Evolutionary conservation across 2,888 invertebrate species (phyloP).

Genomic region (Xestia rhomboidea): DNA sequence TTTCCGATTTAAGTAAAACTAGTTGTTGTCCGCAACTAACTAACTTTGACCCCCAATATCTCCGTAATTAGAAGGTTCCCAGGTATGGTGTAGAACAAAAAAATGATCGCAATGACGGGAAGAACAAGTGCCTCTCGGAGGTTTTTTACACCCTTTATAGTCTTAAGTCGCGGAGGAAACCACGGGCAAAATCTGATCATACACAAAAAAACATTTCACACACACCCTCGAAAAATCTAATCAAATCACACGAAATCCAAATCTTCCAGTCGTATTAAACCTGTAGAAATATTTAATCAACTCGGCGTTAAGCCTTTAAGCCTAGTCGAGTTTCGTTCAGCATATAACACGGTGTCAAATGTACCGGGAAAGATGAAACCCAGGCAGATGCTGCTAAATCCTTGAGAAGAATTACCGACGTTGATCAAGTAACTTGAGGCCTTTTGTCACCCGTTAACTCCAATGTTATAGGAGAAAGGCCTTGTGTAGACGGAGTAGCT

Average conservation of each 20-base stretch:
- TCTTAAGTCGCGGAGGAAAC: too few species aligned
- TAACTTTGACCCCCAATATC: too few species aligned
- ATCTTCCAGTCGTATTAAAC: conserved; percentile 45
- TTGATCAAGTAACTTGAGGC: conserved; percentile 58
- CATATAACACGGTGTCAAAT: conserved; percentile 69
- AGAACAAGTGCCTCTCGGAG: too few species aligned
- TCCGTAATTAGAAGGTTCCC: too few species aligned
- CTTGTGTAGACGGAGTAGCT: background rate
- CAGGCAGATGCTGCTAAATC: conserved; percentile 51
- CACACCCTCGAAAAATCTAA: conserved; percentile 31
- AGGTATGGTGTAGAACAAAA: too few species aligned
- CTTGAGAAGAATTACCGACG: conserved; percentile 56
- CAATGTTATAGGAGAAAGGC: conserved; percentile 33
- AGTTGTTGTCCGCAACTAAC: too few species aligned
- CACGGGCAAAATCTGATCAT: background rate
- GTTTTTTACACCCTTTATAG: too few species aligned
- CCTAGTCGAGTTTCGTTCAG: conserved; percentile 70
- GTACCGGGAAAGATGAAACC: conserved; percentile 69
- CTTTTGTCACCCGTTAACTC: conserved; percentile 52
- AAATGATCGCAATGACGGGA: too few species aligned
- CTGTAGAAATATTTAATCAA: conserved; percentile 71
- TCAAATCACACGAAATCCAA: conserved; percentile 43
- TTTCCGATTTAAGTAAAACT: too few species aligned
- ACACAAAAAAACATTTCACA: background rate
- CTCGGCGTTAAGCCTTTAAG: conserved; percentile 63